Percentiles rank a stretch among this genome's conserved stretches.
These are phyloP conservation scores for Hapalemur alaotrensis DNA, from an alignment of 2,797 vertebrate species.

Conservation along the genomic window DNA sequence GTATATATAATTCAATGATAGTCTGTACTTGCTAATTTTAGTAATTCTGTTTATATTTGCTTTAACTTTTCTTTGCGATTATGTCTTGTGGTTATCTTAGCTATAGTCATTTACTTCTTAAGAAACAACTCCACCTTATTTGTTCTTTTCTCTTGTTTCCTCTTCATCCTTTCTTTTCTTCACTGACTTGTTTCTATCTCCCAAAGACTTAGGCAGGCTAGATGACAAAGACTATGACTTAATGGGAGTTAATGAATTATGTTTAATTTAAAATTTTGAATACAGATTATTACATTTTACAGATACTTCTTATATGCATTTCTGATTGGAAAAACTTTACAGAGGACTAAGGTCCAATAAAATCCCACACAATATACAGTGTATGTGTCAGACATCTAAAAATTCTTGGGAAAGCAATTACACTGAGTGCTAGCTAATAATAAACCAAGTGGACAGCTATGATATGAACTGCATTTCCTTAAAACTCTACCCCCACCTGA, in stretches of 20 bases:
- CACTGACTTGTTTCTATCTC: neutral
- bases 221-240: neutral
- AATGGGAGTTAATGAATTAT: neutral
- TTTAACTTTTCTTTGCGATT: neutral
- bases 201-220: neutral
- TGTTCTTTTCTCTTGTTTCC: neutral
- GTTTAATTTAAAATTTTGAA: slow-evolving; percentile 51
- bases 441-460: slow-evolving; percentile 69
- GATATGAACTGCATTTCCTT: neutral
- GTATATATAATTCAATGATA: neutral
- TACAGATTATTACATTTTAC: slow-evolving; percentile 15
- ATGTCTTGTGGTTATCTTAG: neutral
- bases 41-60: neutral
- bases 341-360: slow-evolving; percentile 57
- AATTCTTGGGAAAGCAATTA: slow-evolving; percentile 76
- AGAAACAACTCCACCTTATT: neutral
- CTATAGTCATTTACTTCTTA: neutral
- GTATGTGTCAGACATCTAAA: slow-evolving; percentile 73
- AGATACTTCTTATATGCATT: neutral
- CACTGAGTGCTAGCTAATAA: slow-evolving; percentile 69
- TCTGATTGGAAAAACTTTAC: slow-evolving; percentile 45
- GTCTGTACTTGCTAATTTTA: neutral
- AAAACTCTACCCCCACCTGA: slow-evolving; percentile 64
- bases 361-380: slow-evolving; percentile 43
- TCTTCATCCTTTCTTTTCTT: neutral